Conservation (phyloP, 2,797 vertebrate species). For the Macropus fuliginosus region DNA sequence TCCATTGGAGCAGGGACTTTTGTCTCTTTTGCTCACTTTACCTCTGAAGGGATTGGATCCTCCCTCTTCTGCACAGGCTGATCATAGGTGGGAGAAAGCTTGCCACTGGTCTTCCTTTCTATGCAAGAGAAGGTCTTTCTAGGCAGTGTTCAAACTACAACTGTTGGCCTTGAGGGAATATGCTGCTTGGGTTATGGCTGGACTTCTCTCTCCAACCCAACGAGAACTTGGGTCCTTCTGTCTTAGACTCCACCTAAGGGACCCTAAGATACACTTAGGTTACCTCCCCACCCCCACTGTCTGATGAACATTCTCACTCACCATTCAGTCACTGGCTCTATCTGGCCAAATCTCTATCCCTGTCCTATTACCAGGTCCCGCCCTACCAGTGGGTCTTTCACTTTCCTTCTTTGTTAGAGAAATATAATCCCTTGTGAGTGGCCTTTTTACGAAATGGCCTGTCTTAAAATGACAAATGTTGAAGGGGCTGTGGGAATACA, state of each 20-base stretch:
- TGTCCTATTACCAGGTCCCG: neutral
- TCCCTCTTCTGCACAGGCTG: neutral
- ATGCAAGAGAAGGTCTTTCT: neutral
- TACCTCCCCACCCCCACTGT: neutral
- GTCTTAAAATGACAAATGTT: neutral
- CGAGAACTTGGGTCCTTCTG: neutral
- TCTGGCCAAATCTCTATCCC: neutral
- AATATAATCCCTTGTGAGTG: neutral
- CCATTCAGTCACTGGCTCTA: neutral
- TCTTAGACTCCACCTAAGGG: neutral
- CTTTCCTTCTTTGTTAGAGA: neutral
- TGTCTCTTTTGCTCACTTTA: neutral
- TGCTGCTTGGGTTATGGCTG: neutral
- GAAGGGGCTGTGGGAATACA: neutral
- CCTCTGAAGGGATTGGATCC: neutral
- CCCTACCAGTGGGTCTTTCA: neutral
- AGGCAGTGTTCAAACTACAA: neutral
- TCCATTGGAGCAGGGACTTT: neutral
- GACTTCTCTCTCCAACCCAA: neutral
- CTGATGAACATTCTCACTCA: neutral
- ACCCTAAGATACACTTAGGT: neutral
- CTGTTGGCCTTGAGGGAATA: neutral
- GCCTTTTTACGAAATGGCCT: neutral
- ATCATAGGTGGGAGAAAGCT: neutral
- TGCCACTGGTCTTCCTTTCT: neutral